These are phyloP conservation scores for Diorhabda carinulata DNA, from an alignment of 1,140 invertebrate genomes.

Conservation along the genomic window DNA sequence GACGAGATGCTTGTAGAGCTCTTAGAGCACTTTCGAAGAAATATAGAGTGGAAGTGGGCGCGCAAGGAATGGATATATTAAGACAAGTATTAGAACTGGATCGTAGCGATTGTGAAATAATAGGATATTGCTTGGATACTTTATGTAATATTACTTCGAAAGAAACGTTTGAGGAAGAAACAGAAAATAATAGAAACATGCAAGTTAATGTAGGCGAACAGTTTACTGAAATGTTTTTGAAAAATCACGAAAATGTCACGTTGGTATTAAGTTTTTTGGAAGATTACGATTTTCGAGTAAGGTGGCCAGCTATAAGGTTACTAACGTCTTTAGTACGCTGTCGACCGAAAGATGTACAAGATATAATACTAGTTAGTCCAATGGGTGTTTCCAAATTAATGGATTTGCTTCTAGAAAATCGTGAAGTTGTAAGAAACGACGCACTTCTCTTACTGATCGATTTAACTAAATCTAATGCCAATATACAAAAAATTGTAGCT, in stretches of 20 bases:
- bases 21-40: conserved; percentile 91
- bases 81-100: conserved; percentile 78
- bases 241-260: conserved; percentile 82
- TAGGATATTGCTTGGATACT: conserved; percentile 87
- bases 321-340: conserved; percentile 76
- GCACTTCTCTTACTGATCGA: conserved; percentile 89
- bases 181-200: conserved; percentile 48
- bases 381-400: conserved; percentile 98
- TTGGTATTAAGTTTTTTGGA: conserved; percentile 85
- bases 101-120: conserved; percentile 84
- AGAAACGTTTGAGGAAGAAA: conserved; percentile 79
- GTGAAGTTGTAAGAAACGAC: conserved; percentile 97
- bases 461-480: conserved; percentile 92
- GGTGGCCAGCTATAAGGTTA: conserved; percentile 83
- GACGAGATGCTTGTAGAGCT: conserved; percentile 92
- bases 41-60: conserved; percentile 92
- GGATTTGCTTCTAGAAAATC: conserved; percentile 88
- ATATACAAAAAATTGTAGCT: conserved; percentile 99
- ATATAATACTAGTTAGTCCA: conserved; percentile 88
- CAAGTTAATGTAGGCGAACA: conserved; percentile 74
- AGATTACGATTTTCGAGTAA: conserved; percentile 90
- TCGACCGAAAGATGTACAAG: conserved; percentile 89
- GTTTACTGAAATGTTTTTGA: conserved; percentile 98
- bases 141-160: conserved; percentile 86
- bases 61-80: conserved; percentile 87